phyloP scores from a whole-genome alignment of 2,888 invertebrate species.

The Dicycla oo region DNA sequence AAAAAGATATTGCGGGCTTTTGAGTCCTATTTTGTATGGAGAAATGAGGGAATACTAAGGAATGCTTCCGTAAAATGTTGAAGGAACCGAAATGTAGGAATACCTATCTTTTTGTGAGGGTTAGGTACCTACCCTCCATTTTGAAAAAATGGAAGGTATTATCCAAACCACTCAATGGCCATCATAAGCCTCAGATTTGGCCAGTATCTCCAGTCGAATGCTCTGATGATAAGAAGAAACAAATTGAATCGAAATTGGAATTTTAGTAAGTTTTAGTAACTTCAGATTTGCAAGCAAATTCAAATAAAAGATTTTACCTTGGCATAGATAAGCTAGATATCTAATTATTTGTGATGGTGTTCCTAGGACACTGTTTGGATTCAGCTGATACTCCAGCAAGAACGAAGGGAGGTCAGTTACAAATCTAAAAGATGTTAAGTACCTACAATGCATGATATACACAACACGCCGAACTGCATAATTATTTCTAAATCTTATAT shows the following conservation, averaged over 20 bases:
- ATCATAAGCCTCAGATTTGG: not conserved
- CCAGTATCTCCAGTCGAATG: not conserved
- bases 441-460: constrained; percentile 64
- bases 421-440: constrained; percentile 22
- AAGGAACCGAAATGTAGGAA: not conserved
- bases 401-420: constrained; percentile 67
- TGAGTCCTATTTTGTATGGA: not conserved
- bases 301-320: not conserved
- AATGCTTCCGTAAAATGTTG: not conserved
- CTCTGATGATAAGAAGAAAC: not conserved
- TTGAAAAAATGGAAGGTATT: not conserved
- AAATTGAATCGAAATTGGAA: not conserved
- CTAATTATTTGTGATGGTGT: constrained; percentile 63
- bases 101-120: not conserved
- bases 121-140: not conserved
- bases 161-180: not conserved
- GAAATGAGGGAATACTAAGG: not conserved
- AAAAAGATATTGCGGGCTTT: not conserved
- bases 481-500: not conserved
- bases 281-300: constrained; percentile 2
- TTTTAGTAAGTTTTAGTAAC: not conserved
- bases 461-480: constrained; percentile 43
- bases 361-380: constrained; percentile 84
- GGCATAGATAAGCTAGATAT: not conserved
- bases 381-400: constrained; percentile 77